A percentile compares a stretch with the other conserved stretches of the same genome.
These are phyloP conservation scores for Marmota flaviventris DNA, from an alignment of 2,113 vertebrate genomes.

Conservation along the genomic window DNA sequence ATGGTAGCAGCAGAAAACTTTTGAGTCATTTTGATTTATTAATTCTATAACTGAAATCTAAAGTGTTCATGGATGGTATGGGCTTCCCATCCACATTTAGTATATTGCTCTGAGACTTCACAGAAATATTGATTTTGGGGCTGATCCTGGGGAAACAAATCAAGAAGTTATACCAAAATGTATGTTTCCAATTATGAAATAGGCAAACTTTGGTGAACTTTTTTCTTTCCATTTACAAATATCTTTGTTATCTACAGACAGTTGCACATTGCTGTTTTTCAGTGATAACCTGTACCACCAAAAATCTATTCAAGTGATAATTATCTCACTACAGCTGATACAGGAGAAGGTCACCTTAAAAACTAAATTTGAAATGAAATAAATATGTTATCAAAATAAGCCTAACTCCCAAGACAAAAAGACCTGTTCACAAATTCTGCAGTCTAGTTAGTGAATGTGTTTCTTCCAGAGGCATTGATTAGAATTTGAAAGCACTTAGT, in stretches of 20 bases:
- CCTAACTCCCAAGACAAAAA: constrained; percentile 5
- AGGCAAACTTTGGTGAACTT: constrained; percentile 35
- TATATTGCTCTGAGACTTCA: constrained; percentile 40
- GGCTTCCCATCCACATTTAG: neutral
- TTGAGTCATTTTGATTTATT: constrained; percentile 50
- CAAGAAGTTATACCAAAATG: constrained; percentile 51
- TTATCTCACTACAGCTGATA: constrained; percentile 67
- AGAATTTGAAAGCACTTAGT: neutral
- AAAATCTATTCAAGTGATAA: constrained; percentile 37
- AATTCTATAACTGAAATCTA: constrained; percentile 54
- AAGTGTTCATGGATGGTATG: constrained; percentile 13
- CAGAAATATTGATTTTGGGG: constrained; percentile 44
- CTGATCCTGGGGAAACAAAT: neutral
- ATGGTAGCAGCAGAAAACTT: neutral
- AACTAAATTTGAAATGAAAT: constrained; percentile 63
- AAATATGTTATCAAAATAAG: constrained; percentile 60
- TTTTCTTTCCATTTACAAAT: constrained; percentile 33
- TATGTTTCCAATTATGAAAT: constrained; percentile 69
- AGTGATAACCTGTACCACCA: constrained; percentile 35
- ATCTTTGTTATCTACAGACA: constrained; percentile 54
- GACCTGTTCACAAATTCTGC: neutral
- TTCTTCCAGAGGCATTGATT: constrained; percentile 1
- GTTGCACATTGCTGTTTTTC: neutral
- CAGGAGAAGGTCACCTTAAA: constrained; percentile 64
- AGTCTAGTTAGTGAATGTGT: constrained; percentile 12